Evolutionary conservation across 2,888 invertebrate genomes (phyloP).

Genomic region (Zygaena filipendulae): DNA sequence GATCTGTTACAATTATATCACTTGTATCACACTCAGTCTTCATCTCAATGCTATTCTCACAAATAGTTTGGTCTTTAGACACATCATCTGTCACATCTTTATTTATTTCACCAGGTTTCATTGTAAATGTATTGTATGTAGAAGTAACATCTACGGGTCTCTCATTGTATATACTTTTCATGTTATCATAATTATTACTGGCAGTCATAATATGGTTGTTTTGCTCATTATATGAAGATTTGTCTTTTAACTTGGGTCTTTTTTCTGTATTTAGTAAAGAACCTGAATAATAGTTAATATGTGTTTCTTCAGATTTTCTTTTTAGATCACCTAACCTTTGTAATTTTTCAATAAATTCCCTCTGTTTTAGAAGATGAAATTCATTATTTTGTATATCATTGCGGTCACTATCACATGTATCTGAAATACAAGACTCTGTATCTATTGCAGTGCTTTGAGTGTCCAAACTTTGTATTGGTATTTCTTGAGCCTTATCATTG

Average conservation of each 20-base stretch:
- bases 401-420: slow-evolving; percentile 31
- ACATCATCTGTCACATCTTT: slow-evolving; percentile 32
- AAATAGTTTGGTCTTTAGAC: slow-evolving; percentile 28
- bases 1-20: slow-evolving; percentile 55
- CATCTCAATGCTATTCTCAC: slow-evolving; percentile 36
- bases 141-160: slow-evolving; percentile 41
- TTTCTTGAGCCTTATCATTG: slow-evolving; percentile 40
- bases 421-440: slow-evolving; percentile 37
- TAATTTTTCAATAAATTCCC: slow-evolving; percentile 53
- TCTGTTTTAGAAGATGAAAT: slow-evolving; percentile 43
- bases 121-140: no score
- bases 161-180: slow-evolving; percentile 46
- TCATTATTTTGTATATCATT: slow-evolving; percentile 36
- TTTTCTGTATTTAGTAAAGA: slow-evolving; percentile 46
- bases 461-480: slow-evolving; percentile 35
- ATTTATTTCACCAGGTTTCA: no score
- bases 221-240: slow-evolving; percentile 30
- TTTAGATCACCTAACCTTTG: slow-evolving; percentile 53
- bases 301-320: slow-evolving; percentile 59
- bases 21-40: slow-evolving; percentile 61
- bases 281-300: slow-evolving; percentile 51
- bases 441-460: slow-evolving; percentile 36
- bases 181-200: slow-evolving; percentile 36
- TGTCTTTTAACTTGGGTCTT: slow-evolving; percentile 49
- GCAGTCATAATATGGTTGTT: slow-evolving; percentile 35